phyloP scores from a whole-genome alignment of 2,113 vertebrate species.

The Laterallus jamaicensis region DNA sequence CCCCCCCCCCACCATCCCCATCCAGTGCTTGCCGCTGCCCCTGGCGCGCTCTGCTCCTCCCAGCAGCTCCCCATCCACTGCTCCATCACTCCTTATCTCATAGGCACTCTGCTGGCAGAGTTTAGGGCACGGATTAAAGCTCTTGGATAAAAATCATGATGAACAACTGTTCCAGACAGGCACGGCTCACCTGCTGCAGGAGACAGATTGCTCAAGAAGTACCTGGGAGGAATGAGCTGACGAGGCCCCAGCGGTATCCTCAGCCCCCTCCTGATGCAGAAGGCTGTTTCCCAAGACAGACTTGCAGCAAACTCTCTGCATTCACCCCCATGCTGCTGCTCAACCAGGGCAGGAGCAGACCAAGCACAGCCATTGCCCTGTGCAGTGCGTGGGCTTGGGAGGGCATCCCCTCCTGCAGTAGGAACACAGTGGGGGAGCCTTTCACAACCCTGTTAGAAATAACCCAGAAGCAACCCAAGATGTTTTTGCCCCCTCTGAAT shows the following conservation, averaged over 20 bases:
- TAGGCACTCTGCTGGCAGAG: neutral
- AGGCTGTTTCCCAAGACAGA: neutral
- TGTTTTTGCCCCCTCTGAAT: neutral
- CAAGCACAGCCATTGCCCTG: accelerated
- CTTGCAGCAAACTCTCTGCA: neutral
- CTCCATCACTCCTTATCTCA: neutral
- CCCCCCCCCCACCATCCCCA: neutral
- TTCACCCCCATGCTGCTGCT: neutral
- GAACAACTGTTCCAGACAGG: neutral
- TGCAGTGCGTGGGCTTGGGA: neutral
- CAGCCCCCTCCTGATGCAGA: accelerated
- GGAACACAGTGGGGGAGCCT: accelerated
- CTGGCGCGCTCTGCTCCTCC: neutral
- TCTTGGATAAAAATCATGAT: neutral
- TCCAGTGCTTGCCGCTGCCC: accelerated
- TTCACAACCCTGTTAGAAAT: neutral
- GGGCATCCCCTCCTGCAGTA: neutral
- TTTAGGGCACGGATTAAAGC: neutral
- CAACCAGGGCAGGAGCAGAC: neutral
- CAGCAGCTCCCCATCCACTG: neutral
- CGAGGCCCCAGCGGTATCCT: neutral
- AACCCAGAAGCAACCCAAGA: neutral
- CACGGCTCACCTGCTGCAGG: neutral
- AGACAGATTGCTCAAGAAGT: neutral
- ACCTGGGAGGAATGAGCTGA: neutral